Evolutionary conservation across 2,113 vertebrate species (phyloP), one percentile per base, ranked within the genome.

Genomic region (Astur gentilis): DNA sequence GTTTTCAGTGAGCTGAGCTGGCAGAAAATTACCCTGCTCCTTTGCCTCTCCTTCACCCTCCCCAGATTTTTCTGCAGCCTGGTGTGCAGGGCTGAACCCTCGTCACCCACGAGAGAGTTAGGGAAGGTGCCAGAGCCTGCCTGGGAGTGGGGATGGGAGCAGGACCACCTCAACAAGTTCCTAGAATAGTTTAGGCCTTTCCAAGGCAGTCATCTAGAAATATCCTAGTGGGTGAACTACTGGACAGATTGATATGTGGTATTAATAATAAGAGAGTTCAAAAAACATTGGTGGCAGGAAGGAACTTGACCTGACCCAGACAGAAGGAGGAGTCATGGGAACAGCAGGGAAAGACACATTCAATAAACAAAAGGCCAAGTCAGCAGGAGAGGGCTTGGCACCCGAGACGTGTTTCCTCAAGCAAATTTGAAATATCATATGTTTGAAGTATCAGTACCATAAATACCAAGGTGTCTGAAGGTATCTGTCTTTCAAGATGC

Each of bases 261-360:
- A 50, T 77, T 83, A 90, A 83, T 89, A 92, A 86, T 45, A 71
- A 50, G 32, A 49, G 15, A 67, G 71, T 87, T 87, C 42, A 52
- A 50, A 81, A 72, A 29, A 27, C 27, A 36, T 14, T 36, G 18
- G 60, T 69, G 42, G 8, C 65, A 90, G 54, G 71, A 73, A 44
- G 54, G 26, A 78, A 52, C 47, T 73, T 83, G 65, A 47, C 65
- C 71, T 93, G 82, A 55, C 60, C 40, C 18, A 69, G 34, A 22
- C 13, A 76, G n/a, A 23, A 31, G n/a, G 11, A 72, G 21, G 54
- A 78, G 27, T 66, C 52, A 10, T 12, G 47, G 76, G 65, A 52
- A 83, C 25, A 78, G n/a, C 36, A 73, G 54, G 45, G 36, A 77
- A 50, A 82, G 90, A 23, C 47, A 49, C 6, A 26, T 55, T 72